A percentile compares a stretch with the other conserved stretches of the same genome.
phyloP scores from a whole-genome alignment of 2,113 vertebrate species.

The Trematomus loennbergii region DNA sequence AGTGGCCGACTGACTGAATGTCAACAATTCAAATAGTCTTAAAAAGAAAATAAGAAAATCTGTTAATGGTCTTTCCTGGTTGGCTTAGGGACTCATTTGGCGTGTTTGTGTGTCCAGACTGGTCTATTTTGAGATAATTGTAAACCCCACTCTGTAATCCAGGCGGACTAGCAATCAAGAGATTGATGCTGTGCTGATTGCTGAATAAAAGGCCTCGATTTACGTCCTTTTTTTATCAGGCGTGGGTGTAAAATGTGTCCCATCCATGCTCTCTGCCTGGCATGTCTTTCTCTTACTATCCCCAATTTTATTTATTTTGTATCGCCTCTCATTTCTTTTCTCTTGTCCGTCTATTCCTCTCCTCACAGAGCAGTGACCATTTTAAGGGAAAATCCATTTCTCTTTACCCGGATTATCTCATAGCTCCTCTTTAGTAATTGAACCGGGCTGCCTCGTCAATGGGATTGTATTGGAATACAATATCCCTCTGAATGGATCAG shows the following conservation, averaged over 20 bases:
- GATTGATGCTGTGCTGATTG: conserved; percentile 62
- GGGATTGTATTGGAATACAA: conserved; percentile 71
- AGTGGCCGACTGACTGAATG: not conserved
- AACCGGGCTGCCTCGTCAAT: conserved; percentile 51
- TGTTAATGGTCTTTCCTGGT: not conserved
- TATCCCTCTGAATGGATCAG: conserved; percentile 52
- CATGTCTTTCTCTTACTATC: conserved; percentile 14
- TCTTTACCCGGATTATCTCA: conserved; percentile 71
- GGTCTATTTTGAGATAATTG: conserved; percentile 56
- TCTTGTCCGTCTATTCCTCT: not conserved
- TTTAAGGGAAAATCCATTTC: conserved; percentile 71
- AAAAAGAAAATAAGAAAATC: not conserved
- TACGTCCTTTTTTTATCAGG: not conserved
- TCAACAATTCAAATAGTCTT: not conserved
- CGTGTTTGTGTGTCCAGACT: conserved; percentile 15
- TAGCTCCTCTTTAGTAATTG: conserved; percentile 62
- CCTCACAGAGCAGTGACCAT: conserved; percentile 28
- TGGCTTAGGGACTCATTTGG: not conserved
- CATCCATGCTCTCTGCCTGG: not conserved
- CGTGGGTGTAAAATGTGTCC: conserved; percentile 23
- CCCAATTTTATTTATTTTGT: not conserved
- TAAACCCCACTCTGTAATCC: conserved; percentile 58
- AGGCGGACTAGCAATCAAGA: conserved; percentile 66
- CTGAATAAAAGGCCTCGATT: conserved; percentile 56
- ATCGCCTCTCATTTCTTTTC: not conserved